Base-by-base conservation (phyloP, 2,888 invertebrate genomes). In the Dicycla oo region DNA sequence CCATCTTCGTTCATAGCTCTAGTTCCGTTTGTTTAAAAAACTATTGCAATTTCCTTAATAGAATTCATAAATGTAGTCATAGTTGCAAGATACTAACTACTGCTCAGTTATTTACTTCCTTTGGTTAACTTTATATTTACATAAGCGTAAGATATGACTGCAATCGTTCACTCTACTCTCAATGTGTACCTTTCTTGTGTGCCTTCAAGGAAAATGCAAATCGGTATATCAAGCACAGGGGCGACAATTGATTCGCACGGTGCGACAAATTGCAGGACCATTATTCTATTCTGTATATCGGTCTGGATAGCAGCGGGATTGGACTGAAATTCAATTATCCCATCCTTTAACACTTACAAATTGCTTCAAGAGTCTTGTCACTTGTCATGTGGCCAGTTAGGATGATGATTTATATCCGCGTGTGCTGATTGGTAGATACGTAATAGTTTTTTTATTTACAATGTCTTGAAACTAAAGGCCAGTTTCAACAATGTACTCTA, bases 281-380 rank as follows among this genome's bases (percentile, higher is more conserved):
- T 94, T 93, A 94, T 93, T 88, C 93, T 90, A 93, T 94, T 93
- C 85, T 81, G 80, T 68, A 69, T 73, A 77, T 58, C 75, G 70
- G 71, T 75, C 73, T 72, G 66, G 60, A 54, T 67, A 71, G 72
- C 76, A 76, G 62, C 69, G 80, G 83, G 80, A 80, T 82, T 82
- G 86, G 65, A 67, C 64, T 78, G 79, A 78, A 86, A 86, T 81
- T 71, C 75, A 84, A 87, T 83, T 83, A 71, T 67, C 74, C 66
- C 70, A 62, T 83, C 81, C 82, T 84, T 84, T 76, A 73, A 45
- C 77, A 80, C 78, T 73, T 72, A 67, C 63, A 70, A 84, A 85
- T 78, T 81, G 74, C 56, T 49, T 56, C 70, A 70, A 78, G 68
- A 69, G 68, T 72, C 80, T 77, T 62, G 56, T 73, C 78, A 64